A percentile compares a stretch with the other conserved stretches of the same genome.
These are phyloP conservation scores for Magallana gigas DNA, from an alignment of 1,140 invertebrate species.

Conservation along the genomic window DNA sequence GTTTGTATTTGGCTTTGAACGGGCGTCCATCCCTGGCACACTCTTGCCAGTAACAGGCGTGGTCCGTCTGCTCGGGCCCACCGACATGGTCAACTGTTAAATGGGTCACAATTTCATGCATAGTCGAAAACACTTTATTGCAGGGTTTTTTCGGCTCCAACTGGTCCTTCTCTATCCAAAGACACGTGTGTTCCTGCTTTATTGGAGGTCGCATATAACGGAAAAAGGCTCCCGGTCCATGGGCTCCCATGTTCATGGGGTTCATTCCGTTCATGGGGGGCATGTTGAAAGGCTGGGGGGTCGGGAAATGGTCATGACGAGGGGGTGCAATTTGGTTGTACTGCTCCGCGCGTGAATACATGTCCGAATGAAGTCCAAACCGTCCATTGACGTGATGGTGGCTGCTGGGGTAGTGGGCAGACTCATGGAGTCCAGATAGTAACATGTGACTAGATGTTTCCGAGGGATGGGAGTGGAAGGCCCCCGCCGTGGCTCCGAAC, in stretches of 20 bases:
- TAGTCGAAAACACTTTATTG: conserved; percentile 93
- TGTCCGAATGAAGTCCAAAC: conserved; percentile 78
- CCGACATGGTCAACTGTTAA: conserved; percentile 98
- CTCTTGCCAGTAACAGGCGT: conserved; percentile 89
- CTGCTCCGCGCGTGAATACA: conserved; percentile 78
- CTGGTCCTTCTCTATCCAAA: conserved; percentile 94
- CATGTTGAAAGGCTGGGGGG: conserved; percentile 73
- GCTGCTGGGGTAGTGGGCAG: conserved; percentile 63
- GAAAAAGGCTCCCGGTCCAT: conserved; percentile 85
- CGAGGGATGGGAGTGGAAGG: conserved; percentile 79
- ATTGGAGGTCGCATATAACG: conserved; percentile 91
- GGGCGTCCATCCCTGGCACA: conserved; percentile 95
- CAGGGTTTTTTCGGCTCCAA: conserved; percentile 89
- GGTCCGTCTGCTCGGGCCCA: conserved; percentile 89
- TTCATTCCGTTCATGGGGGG: conserved; percentile 76
- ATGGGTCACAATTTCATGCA: conserved; percentile 98
- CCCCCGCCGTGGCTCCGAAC: conserved; percentile 73
- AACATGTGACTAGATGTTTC: conserved; percentile 76
- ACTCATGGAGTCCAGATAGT: conserved; percentile 80
- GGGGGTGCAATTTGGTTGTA: conserved; percentile 77
- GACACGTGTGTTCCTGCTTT: conserved; percentile 94
- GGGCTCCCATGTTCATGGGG: conserved; percentile 74
- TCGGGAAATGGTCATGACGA: conserved; percentile 70
- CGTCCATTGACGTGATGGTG: conserved; percentile 71
- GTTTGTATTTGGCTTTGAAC: conserved; percentile 99